Evolutionary conservation across 2,888 invertebrate species (phyloP), one percentile per base, ranked within the genome.

Genomic region (Aphidius colemani): DNA sequence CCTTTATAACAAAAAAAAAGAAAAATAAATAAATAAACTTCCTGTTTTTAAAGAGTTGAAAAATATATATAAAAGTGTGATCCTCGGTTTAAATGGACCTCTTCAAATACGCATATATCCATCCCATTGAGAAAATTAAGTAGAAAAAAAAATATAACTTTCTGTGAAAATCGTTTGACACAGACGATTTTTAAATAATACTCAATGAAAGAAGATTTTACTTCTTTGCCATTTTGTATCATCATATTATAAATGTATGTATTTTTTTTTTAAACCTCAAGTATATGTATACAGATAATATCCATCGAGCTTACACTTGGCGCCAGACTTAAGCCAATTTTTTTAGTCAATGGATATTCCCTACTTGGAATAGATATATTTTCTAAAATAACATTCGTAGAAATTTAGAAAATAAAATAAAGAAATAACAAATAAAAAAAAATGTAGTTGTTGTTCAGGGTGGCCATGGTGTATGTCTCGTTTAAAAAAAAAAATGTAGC

Each of bases 401-500:
- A 10, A 50, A n/a, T n/a, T n/a, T 46, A 7, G 10, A 50, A 50
- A 13, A 50, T 18, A 50, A 50, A 18, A 50, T 50, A 30, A 30
- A 30, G 1, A 5, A 30, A 30, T 30, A 30, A 30, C 5, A 30
- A 30, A 30, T 5, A 30, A 30, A 30, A 30, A 30, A 30, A 30
- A 30, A 3, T 30, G 30, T 30, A 30, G 30, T 55, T 40, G 40
- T 55, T 39, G n/a, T 55, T 48, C 48, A 48, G 11, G 55, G 55
- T 55, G 55, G 55, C 6, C 53, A 40, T 40, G 13, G 30, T 53
- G 53, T 13, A 53, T 53, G 53, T 53, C 39, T 7, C n/a, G 53
- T 56, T 56, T 45, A 13, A 13, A 13, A 13, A 13, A 13, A 56
- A 45, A 57, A 46, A n/a, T 46, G 45, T n/a, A 39, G 18, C 30